phyloP scores from a whole-genome alignment of 2,113 vertebrate genomes.

The Salvelinus alpinus region DNA sequence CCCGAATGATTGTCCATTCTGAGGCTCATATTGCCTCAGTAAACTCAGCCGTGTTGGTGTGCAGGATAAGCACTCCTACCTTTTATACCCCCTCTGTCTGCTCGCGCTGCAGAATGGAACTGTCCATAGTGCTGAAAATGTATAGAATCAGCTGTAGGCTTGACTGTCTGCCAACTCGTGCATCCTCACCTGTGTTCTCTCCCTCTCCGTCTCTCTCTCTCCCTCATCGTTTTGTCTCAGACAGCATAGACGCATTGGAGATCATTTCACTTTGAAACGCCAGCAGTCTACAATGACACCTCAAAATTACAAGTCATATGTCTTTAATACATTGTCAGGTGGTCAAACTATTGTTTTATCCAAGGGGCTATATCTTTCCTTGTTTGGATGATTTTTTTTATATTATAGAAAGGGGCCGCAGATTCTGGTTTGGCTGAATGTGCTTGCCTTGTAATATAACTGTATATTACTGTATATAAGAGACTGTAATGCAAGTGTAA shows the following conservation, averaged over 20 bases:
- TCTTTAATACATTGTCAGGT: too few species aligned
- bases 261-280: neutral
- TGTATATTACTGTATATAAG: neutral
- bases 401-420: neutral
- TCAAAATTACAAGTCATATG: too few species aligned
- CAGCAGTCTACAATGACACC: too few species aligned
- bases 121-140: conserved; percentile 67
- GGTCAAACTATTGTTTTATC: neutral
- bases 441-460: neutral
- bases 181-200: neutral
- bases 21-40: conserved; percentile 14
- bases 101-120: conserved; percentile 57
- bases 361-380: too few species aligned
- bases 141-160: conserved; percentile 54
- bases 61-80: neutral
- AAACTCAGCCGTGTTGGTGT: conserved; percentile 6
- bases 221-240: conserved; percentile 33
- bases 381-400: too few species aligned
- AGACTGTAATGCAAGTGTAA: too few species aligned
- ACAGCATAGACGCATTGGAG: conserved; percentile 34
- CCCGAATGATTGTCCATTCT: conserved; percentile 49
- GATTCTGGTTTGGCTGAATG: neutral
- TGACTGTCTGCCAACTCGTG: conserved; percentile 5
- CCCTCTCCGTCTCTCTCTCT: too few species aligned
- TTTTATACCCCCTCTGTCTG: conserved; percentile 59